A percentile compares a stretch with the other conserved stretches of the same genome.
phyloP scores from a whole-genome alignment of 1,140 invertebrate species.

The Bilobella aurantiaca region DNA sequence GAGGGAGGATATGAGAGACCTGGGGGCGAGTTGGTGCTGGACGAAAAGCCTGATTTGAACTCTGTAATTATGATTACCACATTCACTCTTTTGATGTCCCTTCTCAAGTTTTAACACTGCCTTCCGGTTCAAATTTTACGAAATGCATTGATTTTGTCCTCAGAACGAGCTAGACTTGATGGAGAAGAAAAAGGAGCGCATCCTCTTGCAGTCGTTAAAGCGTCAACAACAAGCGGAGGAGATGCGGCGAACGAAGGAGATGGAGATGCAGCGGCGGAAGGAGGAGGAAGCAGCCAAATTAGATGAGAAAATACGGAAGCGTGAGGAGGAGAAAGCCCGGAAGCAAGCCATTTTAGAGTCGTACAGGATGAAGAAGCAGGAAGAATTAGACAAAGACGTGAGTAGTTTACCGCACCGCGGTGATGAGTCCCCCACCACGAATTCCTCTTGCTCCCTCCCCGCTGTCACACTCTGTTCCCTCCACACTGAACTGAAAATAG shows the following conservation, averaged over 20 bases:
- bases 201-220: conserved; percentile 73
- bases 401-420: too few species aligned
- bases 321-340: conserved; percentile 77
- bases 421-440: too few species aligned
- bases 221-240: conserved; percentile 80
- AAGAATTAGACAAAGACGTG: too few species aligned
- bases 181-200: conserved; percentile 78
- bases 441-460: too few species aligned
- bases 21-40: conserved; percentile 26
- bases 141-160: too few species aligned
- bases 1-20: too few species aligned
- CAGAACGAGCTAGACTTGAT: conserved; percentile 75
- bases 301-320: conserved; percentile 72
- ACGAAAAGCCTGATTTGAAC: conserved; percentile 26
- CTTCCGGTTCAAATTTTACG: too few species aligned
- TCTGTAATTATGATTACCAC: too few species aligned
- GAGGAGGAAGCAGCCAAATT: conserved; percentile 71
- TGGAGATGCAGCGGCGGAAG: conserved; percentile 63
- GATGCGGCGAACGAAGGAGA: conserved; percentile 68
- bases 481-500: too few species aligned
- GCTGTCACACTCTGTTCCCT: too few species aligned
- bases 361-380: conserved; percentile 88
- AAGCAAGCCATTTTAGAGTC: conserved; percentile 82
- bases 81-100: too few species aligned
- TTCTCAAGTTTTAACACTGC: neutral